phyloP scores from a whole-genome alignment of 2,113 vertebrate species.

The Salvelinus fontinalis region DNA sequence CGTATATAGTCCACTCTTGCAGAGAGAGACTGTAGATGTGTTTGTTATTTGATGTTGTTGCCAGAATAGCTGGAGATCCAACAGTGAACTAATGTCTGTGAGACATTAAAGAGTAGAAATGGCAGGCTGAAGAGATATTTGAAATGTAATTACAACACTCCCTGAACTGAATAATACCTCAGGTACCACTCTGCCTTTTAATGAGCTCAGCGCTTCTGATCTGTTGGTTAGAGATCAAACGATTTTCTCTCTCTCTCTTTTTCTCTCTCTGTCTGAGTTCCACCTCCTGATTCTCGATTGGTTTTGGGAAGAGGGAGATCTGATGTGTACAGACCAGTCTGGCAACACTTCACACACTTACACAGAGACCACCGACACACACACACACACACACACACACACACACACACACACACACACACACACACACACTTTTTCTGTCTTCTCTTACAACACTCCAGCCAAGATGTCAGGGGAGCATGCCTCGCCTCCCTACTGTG shows the following conservation, averaged over 20 bases:
- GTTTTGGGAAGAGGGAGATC: background rate
- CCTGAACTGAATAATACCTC: background rate
- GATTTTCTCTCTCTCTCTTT: background rate
- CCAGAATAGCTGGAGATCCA: background rate
- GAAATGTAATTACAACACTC: background rate
- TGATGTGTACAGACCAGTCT: conserved; percentile 4
- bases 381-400: background rate
- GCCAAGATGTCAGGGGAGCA: background rate
- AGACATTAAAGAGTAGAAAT: background rate
- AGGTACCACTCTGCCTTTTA: background rate
- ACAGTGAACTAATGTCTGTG: too few relatives aligned
- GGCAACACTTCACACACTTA: conserved; percentile 26
- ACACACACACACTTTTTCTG: too few relatives aligned
- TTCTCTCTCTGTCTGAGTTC: background rate
- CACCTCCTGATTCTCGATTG: conserved; percentile 3
- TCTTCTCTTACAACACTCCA: background rate
- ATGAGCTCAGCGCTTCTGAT: background rate
- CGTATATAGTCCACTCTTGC: background rate
- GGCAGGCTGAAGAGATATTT: background rate
- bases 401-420: background rate
- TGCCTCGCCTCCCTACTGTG: background rate
- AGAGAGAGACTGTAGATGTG: background rate
- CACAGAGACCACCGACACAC: background rate
- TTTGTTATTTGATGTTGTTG: background rate
- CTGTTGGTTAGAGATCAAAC: background rate